phyloP scores from a whole-genome alignment of 2,888 invertebrate species.

The Argyra leucocephala region DNA sequence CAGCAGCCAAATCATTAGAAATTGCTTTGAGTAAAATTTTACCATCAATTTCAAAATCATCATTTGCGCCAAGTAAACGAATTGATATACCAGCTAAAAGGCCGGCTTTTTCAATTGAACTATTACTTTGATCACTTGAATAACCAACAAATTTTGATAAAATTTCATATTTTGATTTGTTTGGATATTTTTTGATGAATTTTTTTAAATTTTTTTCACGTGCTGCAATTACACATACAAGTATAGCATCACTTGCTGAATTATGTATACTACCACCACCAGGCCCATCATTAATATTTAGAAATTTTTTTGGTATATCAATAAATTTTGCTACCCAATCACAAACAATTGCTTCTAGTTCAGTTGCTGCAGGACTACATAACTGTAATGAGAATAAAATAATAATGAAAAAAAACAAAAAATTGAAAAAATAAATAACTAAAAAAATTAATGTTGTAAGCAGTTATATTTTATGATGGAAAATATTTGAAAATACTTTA shows the following conservation, averaged over 20 bases:
- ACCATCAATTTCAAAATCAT: constrained; percentile 50
- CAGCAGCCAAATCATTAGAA: neutral
- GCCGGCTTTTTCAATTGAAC: constrained; percentile 74
- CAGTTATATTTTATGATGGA: too few species aligned
- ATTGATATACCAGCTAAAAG: constrained; percentile 63
- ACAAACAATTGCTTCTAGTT: constrained; percentile 74
- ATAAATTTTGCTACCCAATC: constrained; percentile 78
- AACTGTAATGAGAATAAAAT: too few species aligned
- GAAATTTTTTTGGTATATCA: constrained; percentile 66
- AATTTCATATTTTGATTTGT: constrained; percentile 38
- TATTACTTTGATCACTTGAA: constrained; percentile 69
- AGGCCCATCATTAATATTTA: constrained; percentile 48
- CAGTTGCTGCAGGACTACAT: constrained; percentile 70
- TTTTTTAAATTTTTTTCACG: constrained; percentile 53
- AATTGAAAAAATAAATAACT: too few species aligned
- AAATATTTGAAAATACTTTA: too few species aligned
- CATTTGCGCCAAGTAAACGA: constrained; percentile 52
- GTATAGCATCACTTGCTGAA: constrained; percentile 74
- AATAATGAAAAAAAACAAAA: too few species aligned
- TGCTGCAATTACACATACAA: constrained; percentile 64
- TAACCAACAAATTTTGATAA: constrained; percentile 62
- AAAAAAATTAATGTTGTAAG: too few species aligned
- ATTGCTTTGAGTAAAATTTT: constrained; percentile 10
- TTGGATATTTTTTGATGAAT: constrained; percentile 25
- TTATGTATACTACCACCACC: constrained; percentile 70